Base-by-base conservation (phyloP, 1,140 invertebrate genomes). In the Lepidotrigona ventralis region DNA sequence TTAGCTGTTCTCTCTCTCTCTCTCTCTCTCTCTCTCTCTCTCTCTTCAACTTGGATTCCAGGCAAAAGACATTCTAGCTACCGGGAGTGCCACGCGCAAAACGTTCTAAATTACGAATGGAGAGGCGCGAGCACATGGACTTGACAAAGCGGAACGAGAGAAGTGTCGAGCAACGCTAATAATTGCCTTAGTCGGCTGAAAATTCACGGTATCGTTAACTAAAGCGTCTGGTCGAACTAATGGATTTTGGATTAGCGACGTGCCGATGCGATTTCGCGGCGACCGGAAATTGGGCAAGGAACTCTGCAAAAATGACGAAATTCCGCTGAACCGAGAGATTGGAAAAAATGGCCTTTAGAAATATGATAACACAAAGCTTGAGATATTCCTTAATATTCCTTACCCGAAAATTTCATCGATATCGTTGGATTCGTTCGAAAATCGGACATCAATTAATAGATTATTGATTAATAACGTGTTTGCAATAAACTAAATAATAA, bases 161-260 rank as follows among this genome's bases (percentile, higher is more conserved):
- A 29, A 17, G 39, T 1, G 17, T 29, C 64, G 64, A 33, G 29
- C 29, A 15, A 21, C 33, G 90, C 84, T 89, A 91, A 91, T 91
- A 89, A 91, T 91, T 90, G 86, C 85, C 88, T 68, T 81, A 81
- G 81, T 76, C 85, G 66, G 74, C 84, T 73, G 71, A 75, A 86
- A 91, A 91, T 91, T 90, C 89, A 91, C 90, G 79, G 84, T 90
- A 46, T 91, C 88, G 88, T 91, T 91, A 90, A 90, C 89, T 82
- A 85, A 33, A 70, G 78, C 68, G 78, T 17, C 60, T 17, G 68
- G 79, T 74, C 19, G 81, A 80, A 81, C 86, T 90, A 91, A 91
- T 91, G 89, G 90, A 91, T 90, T 89, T 88, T 39, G 79, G 86
- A 90, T 91, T 89, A 89, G 78, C 80, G 82, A 81, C 72, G 72